Evolutionary conservation across 2,797 vertebrate genomes (phyloP).

Genomic region (Catostomus latipinnis): DNA sequence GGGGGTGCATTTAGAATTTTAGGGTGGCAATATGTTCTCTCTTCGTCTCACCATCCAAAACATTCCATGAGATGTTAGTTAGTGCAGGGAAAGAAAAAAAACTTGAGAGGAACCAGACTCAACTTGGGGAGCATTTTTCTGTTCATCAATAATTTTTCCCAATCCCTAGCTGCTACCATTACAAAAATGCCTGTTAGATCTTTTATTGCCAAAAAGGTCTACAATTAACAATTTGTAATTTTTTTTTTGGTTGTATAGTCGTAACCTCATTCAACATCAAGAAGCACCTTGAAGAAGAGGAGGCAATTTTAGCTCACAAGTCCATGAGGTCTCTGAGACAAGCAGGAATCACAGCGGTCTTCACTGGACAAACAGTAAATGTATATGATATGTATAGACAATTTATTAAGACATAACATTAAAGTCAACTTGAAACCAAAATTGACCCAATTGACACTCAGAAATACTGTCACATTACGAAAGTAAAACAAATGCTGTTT

Average conservation of each 20-base stretch:
- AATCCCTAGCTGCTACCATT: no score
- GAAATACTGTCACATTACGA: no score
- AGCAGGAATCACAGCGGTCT: constrained; percentile 74
- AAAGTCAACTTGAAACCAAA: not conserved
- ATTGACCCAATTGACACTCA: no score
- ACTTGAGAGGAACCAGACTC: no score
- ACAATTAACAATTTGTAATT: not conserved
- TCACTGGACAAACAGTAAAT: constrained; percentile 70
- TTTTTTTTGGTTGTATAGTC: constrained; percentile 62
- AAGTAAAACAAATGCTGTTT: no score
- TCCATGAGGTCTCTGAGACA: constrained; percentile 72
- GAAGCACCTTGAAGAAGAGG: constrained; percentile 69
- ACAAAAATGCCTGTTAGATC: not conserved
- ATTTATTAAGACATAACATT: not conserved
- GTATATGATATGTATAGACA: not conserved
- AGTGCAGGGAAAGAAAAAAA: no score
- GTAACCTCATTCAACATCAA: constrained; percentile 72
- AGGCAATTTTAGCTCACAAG: constrained; percentile 68
- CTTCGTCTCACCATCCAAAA: no score
- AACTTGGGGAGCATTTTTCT: no score
- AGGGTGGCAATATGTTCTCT: no score
- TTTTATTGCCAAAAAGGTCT: not conserved
- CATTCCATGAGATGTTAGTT: no score
- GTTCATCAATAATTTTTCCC: no score
- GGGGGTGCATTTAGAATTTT: no score